These are phyloP conservation scores for Clarias fuscus DNA, from an alignment of 2,797 vertebrate genomes.

Conservation along the genomic window DNA sequence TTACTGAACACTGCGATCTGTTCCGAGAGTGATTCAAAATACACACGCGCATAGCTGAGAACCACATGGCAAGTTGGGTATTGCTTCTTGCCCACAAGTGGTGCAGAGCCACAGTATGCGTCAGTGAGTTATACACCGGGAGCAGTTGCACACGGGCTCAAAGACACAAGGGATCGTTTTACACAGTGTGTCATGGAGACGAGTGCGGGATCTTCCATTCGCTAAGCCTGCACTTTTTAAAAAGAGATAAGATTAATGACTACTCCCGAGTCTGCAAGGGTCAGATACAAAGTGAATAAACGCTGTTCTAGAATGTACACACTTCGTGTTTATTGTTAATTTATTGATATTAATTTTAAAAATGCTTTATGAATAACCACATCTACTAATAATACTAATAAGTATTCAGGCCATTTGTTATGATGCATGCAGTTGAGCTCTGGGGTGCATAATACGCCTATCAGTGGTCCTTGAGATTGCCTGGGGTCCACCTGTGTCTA, in stretches of 20 bases:
- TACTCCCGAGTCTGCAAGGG: slow-evolving; percentile 56
- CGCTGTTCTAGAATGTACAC: neutral
- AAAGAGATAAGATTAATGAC: slow-evolving; percentile 50
- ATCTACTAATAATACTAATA: no score
- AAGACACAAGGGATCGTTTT: slow-evolving; percentile 54
- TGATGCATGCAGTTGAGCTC: no score
- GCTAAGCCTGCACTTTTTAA: slow-evolving; percentile 60
- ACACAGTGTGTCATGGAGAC: slow-evolving; percentile 57
- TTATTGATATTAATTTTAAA: no score
- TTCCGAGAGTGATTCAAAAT: neutral
- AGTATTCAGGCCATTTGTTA: no score
- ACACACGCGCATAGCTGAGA: slow-evolving; percentile 14
- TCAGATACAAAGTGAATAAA: slow-evolving; percentile 13
- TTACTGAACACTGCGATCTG: neutral
- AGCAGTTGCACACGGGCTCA: slow-evolving; percentile 58
- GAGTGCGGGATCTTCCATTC: slow-evolving; percentile 69
- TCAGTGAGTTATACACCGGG: slow-evolving; percentile 49
- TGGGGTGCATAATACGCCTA: no score
- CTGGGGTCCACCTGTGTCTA: no score
- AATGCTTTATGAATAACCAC: no score
- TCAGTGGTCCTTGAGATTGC: no score
- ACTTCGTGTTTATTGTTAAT: neutral
- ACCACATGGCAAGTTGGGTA: slow-evolving; percentile 8
- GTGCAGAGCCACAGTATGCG: slow-evolving; percentile 59
- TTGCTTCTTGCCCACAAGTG: slow-evolving; percentile 31